Evolutionary conservation across 2,888 invertebrate genomes (phyloP).

Genomic region (Melanotus villosus): DNA sequence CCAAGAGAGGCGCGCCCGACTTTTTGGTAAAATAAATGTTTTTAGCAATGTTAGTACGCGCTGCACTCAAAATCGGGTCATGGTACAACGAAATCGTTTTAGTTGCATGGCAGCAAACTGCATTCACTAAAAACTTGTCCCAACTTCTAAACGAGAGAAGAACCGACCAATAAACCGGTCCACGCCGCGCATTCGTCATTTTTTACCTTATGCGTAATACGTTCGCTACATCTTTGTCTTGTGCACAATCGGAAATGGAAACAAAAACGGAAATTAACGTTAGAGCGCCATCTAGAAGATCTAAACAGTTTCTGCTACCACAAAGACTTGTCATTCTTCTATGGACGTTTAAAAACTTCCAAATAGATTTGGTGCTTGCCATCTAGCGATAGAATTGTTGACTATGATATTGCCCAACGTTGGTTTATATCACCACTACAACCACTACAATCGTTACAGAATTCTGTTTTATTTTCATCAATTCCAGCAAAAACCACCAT

Average conservation of each 20-base stretch:
- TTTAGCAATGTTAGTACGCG: constrained; percentile 62
- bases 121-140: constrained; percentile 67
- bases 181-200: constrained; percentile 63
- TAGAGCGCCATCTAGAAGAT: constrained; percentile 28
- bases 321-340: no score
- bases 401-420: no score
- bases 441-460: no score
- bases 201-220: constrained; percentile 59
- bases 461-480: no score
- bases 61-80: constrained; percentile 67
- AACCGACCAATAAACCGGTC: constrained; percentile 66
- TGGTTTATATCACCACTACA: no score
- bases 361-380: no score
- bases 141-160: constrained; percentile 65
- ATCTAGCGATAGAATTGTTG: no score
- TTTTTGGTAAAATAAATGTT: constrained; percentile 58
- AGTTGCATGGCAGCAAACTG: constrained; percentile 65
- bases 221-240: constrained; percentile 60
- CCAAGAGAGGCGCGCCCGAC: constrained; percentile 45
- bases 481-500: no score
- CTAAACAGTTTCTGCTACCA: no score
- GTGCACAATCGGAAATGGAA: constrained; percentile 49
- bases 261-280: constrained; percentile 27
- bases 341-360: no score
- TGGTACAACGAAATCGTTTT: constrained; percentile 68